A percentile compares a stretch with the other conserved stretches of the same genome.
phyloP scores from a whole-genome alignment of 1,140 invertebrate species.

The Conopomorpha cramerella region DNA sequence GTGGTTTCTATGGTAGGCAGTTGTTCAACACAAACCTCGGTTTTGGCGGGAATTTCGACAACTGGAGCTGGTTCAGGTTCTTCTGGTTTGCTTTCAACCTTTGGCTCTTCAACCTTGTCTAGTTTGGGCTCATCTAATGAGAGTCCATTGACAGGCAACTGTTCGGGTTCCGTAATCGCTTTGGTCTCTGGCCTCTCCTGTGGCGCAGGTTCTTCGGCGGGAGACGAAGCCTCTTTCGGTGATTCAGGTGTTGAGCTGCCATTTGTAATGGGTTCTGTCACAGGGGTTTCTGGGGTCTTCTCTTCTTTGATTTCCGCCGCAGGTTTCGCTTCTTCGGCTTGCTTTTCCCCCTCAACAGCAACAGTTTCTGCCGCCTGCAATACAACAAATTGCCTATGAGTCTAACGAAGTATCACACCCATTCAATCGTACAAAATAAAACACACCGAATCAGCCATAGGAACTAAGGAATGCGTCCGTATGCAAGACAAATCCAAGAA shows the following conservation, averaged over 20 bases:
- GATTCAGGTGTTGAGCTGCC: conserved; percentile 51
- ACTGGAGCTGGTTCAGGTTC: conserved; percentile 33
- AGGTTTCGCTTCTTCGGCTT: conserved; percentile 26
- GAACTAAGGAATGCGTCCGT: conserved; percentile 3
- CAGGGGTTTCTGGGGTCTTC: conserved; percentile 53
- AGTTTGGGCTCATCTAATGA: conserved; percentile 37
- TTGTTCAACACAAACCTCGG: conserved; percentile 61
- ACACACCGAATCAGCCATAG: conserved; percentile 19
- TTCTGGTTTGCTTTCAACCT: conserved; percentile 35
- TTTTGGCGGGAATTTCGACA: conserved; percentile 44
- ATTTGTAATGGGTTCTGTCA: conserved; percentile 55
- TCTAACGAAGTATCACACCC: conserved; percentile 1
- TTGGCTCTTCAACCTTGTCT: conserved; percentile 20
- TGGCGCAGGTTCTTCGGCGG: conserved; percentile 16
- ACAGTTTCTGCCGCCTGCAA: conserved; percentile 35
- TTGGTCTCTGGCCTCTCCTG: conserved; percentile 26
- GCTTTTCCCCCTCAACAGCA: conserved; percentile 25
- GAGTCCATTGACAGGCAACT: conserved; percentile 46
- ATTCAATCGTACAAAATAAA: conserved; percentile 2
- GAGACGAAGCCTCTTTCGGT: conserved; percentile 32
- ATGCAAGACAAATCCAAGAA: conserved; percentile 9
- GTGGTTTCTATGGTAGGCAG: conserved; percentile 50
- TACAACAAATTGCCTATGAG: conserved; percentile 7
- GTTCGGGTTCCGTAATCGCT: conserved; percentile 28
- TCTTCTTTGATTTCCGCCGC: conserved; percentile 36